These are phyloP conservation scores for Ochotona curzoniae DNA, from an alignment of 2,113 vertebrate genomes.

Conservation along the genomic window DNA sequence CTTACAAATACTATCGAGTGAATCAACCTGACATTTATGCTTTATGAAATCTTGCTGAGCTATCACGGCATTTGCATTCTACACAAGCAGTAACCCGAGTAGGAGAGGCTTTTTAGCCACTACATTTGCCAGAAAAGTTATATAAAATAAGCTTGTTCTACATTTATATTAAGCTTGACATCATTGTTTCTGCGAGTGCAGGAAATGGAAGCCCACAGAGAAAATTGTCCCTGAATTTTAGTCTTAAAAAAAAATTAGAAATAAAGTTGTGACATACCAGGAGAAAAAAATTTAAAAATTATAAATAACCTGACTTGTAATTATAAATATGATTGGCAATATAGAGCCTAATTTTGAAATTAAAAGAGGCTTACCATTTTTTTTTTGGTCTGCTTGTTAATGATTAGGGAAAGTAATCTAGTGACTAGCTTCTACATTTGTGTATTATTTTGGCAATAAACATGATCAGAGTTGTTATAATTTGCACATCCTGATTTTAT, in stretches of 20 bases:
- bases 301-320: not conserved
- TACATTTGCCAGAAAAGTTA: not conserved
- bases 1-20: conserved; percentile 43
- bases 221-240: not conserved
- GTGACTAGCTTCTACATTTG: not conserved
- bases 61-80: conserved; percentile 36
- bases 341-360: not conserved
- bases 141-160: conserved; percentile 44
- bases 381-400: not conserved
- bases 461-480: not conserved
- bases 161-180: conserved; percentile 26
- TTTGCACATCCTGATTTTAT: not conserved
- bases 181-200: not conserved
- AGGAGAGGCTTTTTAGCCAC: not conserved
- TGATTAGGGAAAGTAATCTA: not conserved
- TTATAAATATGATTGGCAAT: not conserved
- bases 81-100: conserved; percentile 19
- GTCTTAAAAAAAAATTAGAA: not conserved
- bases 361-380: not conserved
- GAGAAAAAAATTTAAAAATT: not conserved
- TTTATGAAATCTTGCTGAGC: conserved; percentile 43
- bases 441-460: not conserved
- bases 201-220: not conserved
- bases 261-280: not conserved
- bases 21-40: conserved; percentile 58